These are phyloP conservation scores for Laticauda laticaudata DNA, from an alignment of 2,113 vertebrate genomes.

Conservation along the genomic window DNA sequence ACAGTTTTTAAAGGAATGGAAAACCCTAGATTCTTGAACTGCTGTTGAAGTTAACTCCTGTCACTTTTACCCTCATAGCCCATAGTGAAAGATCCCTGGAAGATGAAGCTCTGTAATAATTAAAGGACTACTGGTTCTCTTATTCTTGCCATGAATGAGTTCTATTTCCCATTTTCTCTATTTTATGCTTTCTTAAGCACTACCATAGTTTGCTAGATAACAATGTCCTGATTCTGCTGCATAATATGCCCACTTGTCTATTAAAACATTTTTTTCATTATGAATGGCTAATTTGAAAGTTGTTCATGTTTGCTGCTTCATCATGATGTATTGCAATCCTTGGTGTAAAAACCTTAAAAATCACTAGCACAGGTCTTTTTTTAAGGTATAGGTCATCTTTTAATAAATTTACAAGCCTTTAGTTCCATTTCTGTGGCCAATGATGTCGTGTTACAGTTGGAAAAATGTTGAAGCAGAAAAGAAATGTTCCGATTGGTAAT, in stretches of 20 bases:
- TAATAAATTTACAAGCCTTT: neutral
- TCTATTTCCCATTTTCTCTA: neutral
- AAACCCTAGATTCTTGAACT: neutral
- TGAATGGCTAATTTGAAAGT: neutral
- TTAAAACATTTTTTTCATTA: neutral
- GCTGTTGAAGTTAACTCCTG: neutral
- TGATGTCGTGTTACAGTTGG: neutral
- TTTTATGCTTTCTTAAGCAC: neutral
- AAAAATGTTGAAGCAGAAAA: neutral
- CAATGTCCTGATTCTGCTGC: neutral
- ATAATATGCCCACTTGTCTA: neutral
- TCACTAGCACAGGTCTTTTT: neutral
- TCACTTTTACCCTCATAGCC: neutral
- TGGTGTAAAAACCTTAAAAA: neutral
- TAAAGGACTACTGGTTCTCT: neutral
- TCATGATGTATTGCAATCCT: neutral
- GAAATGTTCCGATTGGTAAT: conserved; percentile 20
- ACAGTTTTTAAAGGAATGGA: neutral
- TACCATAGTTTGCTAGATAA: neutral
- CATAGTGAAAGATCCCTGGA: neutral
- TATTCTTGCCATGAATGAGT: neutral
- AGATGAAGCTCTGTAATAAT: neutral
- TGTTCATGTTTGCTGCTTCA: neutral
- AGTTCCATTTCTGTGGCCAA: neutral
- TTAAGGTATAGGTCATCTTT: neutral